These are phyloP conservation scores for Hemithea aestivaria DNA, from an alignment of 2,888 invertebrate species.

Conservation along the genomic window DNA sequence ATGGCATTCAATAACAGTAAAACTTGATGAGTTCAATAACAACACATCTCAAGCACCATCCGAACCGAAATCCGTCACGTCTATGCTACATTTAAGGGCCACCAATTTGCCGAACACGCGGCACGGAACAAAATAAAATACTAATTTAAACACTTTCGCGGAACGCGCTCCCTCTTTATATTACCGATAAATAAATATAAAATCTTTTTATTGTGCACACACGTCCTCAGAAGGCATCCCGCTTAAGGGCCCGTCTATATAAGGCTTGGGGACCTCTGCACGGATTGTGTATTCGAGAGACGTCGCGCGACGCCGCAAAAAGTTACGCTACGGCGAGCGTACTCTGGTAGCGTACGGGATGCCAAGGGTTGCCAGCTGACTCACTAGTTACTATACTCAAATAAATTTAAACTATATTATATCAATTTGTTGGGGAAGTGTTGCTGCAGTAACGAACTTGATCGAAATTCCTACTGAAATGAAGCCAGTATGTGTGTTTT, in stretches of 20 bases:
- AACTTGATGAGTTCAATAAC: conserved; percentile 1
- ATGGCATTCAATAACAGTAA: not conserved
- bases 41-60: conserved; percentile 1
- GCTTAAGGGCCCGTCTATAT: conserved; percentile 62
- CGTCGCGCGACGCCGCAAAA: conserved; percentile 55
- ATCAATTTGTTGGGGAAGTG: too few relatives aligned
- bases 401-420: too few relatives aligned
- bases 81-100: conserved; percentile 18
- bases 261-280: conserved; percentile 64
- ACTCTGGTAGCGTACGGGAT: conserved; percentile 56
- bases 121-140: conserved; percentile 50
- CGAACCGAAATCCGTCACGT: conserved; percentile 12
- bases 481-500: too few relatives aligned
- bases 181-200: conserved; percentile 69
- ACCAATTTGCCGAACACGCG: conserved; percentile 36
- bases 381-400: conserved; percentile 8
- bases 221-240: conserved; percentile 67
- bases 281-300: conserved; percentile 57
- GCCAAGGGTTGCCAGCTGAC: conserved; percentile 42
- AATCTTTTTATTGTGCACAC: conserved; percentile 63
- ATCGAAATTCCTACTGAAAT: too few relatives aligned
- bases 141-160: conserved; percentile 58
- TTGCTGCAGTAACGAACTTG: too few relatives aligned
- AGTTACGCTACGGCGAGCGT: conserved; percentile 69
- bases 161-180: conserved; percentile 46